These are phyloP conservation scores for Pterocles orientalis DNA, from an alignment of 2,113 vertebrate species.

Conservation along the genomic window DNA sequence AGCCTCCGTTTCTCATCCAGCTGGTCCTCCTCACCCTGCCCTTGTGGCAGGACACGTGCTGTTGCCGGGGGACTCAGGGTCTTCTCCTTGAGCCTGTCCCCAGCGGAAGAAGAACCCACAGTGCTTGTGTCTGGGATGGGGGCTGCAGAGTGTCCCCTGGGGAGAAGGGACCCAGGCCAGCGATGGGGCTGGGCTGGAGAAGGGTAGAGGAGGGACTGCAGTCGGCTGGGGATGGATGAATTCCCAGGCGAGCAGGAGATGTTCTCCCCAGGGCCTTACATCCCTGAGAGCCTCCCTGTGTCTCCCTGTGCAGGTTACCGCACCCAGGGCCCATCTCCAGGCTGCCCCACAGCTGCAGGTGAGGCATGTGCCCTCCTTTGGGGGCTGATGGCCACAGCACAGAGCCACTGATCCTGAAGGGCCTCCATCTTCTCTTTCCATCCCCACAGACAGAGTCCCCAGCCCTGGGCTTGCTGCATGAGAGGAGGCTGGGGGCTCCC, in stretches of 20 bases:
- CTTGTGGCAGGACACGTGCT: rapidly evolving
- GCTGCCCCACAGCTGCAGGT: constrained; percentile 74
- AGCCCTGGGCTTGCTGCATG: constrained; percentile 1
- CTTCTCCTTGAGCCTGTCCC: not conserved
- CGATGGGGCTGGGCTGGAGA: not conserved
- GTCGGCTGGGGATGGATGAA: not conserved
- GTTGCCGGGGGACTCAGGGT: not conserved
- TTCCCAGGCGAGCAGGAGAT: not conserved
- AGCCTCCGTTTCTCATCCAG: not conserved
- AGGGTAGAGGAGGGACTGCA: not conserved
- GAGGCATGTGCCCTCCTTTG: not conserved
- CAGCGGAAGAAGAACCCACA: not conserved
- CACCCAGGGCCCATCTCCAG: constrained; percentile 38
- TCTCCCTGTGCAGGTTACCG: constrained; percentile 6
- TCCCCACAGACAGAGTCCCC: constrained; percentile 60
- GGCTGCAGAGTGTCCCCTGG: not conserved
- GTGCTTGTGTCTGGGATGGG: not conserved
- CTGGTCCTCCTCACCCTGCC: not conserved
- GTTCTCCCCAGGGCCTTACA: not conserved
- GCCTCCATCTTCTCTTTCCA: not conserved
- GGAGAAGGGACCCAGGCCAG: not conserved
- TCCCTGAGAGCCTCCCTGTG: not conserved
- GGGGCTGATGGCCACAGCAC: not conserved
- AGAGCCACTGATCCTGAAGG: not conserved
- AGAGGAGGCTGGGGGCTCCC: constrained; percentile 38